These are phyloP conservation scores for Vollenhovia emeryi DNA, from an alignment of 1,140 invertebrate species.

Conservation along the genomic window DNA sequence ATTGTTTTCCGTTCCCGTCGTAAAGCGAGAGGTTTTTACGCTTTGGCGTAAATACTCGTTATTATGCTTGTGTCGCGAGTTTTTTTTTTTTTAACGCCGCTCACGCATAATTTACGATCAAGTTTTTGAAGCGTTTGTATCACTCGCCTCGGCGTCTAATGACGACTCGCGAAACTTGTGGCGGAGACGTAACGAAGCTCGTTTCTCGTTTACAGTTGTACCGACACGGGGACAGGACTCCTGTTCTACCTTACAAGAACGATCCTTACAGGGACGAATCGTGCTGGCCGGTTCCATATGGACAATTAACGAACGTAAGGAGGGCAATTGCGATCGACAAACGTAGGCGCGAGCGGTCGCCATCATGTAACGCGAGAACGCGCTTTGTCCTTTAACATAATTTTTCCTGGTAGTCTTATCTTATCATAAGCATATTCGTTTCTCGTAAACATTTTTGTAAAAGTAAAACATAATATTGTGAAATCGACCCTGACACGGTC, in stretches of 20 bases:
- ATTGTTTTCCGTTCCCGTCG: neutral
- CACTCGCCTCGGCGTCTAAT: neutral
- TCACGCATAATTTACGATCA: too few species aligned
- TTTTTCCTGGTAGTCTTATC: constrained; percentile 1
- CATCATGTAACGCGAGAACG: neutral
- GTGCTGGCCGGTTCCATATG: constrained; percentile 91
- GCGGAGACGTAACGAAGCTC: constrained; percentile 8
- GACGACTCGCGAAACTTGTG: neutral
- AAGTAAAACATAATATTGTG: neutral
- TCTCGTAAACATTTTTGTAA: too few species aligned
- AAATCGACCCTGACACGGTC: neutral
- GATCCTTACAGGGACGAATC: constrained; percentile 90
- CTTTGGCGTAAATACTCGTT: too few species aligned
- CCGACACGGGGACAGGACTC: constrained; percentile 94
- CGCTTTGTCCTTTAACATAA: neutral
- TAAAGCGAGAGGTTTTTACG: neutral
- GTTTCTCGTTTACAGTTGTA: constrained; percentile 85
- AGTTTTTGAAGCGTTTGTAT: too few species aligned
- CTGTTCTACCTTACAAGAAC: constrained; percentile 90
- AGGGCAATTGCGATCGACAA: neutral
- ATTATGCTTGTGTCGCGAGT: too few species aligned
- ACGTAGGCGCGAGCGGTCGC: neutral
- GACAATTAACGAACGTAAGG: constrained; percentile 92
- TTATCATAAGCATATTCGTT: neutral
- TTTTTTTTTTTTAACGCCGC: too few species aligned